Base-by-base conservation (phyloP, 2,888 invertebrate species). In the Xanthia icteritia region DNA sequence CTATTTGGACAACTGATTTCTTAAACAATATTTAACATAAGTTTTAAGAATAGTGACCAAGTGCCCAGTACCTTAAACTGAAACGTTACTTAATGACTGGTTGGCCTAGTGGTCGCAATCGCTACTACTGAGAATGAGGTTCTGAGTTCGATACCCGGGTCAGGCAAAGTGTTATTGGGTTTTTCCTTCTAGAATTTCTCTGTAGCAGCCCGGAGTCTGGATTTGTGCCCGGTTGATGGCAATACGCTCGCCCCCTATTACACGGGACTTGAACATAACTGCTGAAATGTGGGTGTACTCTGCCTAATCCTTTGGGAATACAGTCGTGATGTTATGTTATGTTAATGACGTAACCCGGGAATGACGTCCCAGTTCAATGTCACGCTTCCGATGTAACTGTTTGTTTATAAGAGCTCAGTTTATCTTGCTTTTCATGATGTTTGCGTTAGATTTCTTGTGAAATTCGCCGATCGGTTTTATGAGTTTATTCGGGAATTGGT, bases 381-480 rank as follows among this genome's bases (percentile, higher is more conserved):
- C 87, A 76, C 42, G 70, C 48, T 39, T 65, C 77, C 74, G 66
- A 80, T 79, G 67, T 81, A 73, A 84, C 83, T 76, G 83, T 87
- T 83, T 87, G 83, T 83, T 88, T 87, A 72, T 39, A 69, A 71
- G 42, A 75, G 66, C 68, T 15, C 60, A 64, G 73, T 85, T 88
- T 87, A 87, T 83, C 58, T 71, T 39, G 70, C 48, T 64, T 79
- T 79, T 72, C 77, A 81, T 77, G 76, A 81, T 56, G 82, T 87
- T 79, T 83, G 83, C 75, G 23, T 72, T 65, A 54, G 71, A 71
- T 68, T 82, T 83, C 78, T 82, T 79, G 77, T 86, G 80, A 79
- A 84, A 87, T 80, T 80, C 65, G 77, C 73, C 74, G 84, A 86
- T 79, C 58, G n/a, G 66, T 79, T 84, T 84, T 83, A 84, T 75